These are phyloP conservation scores for Chrysotoxum bicinctum DNA, from an alignment of 2,888 invertebrate genomes.

Conservation along the genomic window DNA sequence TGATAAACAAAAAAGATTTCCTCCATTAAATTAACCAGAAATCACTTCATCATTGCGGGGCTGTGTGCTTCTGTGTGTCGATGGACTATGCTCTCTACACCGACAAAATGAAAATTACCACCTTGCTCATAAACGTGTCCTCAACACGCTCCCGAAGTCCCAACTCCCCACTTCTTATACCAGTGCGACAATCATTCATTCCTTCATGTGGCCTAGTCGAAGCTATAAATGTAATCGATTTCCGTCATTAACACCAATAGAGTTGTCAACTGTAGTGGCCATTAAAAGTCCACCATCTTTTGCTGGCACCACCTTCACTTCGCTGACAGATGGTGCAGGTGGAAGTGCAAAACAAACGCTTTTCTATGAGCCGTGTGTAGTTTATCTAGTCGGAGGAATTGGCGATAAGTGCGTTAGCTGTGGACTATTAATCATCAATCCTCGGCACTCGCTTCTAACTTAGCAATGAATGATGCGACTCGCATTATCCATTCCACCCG, in stretches of 20 bases:
- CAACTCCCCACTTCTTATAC: background rate
- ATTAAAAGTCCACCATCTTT: constrained; percentile 56
- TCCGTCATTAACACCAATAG: constrained; percentile 68
- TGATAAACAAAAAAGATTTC: constrained; percentile 61
- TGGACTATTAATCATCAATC: constrained; percentile 57
- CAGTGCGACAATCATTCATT: constrained; percentile 19
- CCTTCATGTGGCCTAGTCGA: constrained; percentile 4
- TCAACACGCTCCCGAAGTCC: background rate
- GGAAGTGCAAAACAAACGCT: constrained; percentile 10
- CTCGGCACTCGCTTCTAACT: constrained; percentile 25
- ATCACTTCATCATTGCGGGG: constrained; percentile 63
- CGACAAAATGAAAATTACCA: constrained; percentile 15
- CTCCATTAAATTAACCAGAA: constrained; percentile 71
- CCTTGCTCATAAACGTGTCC: constrained; percentile 3
- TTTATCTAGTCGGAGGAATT: background rate
- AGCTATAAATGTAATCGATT: constrained; percentile 65
- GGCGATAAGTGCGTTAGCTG: background rate
- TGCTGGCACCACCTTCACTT: background rate
- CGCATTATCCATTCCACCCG: background rate
- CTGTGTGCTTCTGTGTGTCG: background rate
- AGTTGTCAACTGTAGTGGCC: constrained; percentile 68
- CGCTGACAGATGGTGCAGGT: background rate
- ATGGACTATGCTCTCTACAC: background rate
- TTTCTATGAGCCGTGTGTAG: constrained; percentile 4
- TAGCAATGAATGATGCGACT: constrained; percentile 14